Conservation (phyloP, 2,888 invertebrate genomes). For the Amiota minor region DNA sequence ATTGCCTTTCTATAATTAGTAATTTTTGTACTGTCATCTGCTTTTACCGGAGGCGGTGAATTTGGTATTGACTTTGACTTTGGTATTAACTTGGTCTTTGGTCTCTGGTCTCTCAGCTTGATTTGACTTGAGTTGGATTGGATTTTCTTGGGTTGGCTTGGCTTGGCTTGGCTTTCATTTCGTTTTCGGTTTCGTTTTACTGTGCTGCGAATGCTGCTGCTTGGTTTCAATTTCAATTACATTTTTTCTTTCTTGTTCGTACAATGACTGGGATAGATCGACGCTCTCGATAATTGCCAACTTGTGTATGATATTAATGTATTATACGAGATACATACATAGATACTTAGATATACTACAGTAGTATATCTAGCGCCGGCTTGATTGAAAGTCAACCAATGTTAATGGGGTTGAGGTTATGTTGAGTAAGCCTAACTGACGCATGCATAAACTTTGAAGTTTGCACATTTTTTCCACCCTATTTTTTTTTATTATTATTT, state of each 20-base stretch:
- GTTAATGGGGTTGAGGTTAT: slow-evolving; percentile 38
- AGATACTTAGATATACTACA: too few species aligned
- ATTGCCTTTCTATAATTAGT: slow-evolving; percentile 41
- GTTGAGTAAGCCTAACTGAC: slow-evolving; percentile 10
- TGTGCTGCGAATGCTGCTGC: slow-evolving; percentile 36
- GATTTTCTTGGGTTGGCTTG: slow-evolving; percentile 40
- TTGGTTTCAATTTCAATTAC: slow-evolving; percentile 19
- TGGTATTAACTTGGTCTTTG: slow-evolving; percentile 3
- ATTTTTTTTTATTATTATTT: background rate
- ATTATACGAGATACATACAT: too few species aligned
- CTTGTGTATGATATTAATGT: too few species aligned
- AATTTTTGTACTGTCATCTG: slow-evolving; percentile 5
- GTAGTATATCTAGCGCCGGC: background rate
- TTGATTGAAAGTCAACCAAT: slow-evolving; percentile 21
- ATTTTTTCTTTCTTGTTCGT: slow-evolving; percentile 34
- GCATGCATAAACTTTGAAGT: background rate
- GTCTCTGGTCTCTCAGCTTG: slow-evolving; percentile 8
- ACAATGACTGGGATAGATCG: background rate
- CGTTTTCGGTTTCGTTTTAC: slow-evolving; percentile 42
- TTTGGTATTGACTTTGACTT: slow-evolving; percentile 22
- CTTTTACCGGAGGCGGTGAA: slow-evolving; percentile 16
- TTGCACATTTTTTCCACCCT: background rate
- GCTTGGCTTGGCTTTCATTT: slow-evolving; percentile 40
- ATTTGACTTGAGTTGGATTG: slow-evolving; percentile 40
- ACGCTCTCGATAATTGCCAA: slow-evolving; percentile 11